Evolutionary conservation across 92 coral and sea anemone species (phyloP).

Genomic region (Hydrozoanthus gracilis): DNA sequence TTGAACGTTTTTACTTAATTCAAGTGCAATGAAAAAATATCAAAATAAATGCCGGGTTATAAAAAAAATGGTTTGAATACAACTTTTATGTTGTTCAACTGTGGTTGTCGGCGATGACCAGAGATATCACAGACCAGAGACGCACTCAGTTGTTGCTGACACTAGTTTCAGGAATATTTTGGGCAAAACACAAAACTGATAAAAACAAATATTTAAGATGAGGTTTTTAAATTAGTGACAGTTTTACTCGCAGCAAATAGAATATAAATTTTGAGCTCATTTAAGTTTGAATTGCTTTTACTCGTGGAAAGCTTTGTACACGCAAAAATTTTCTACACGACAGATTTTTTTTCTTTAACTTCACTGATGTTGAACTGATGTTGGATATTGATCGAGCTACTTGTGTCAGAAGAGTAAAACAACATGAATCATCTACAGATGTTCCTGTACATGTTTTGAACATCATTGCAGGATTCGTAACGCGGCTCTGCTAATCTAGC

Average conservation of each 20-base stretch:
- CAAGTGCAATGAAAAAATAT: background rate
- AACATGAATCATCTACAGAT: background rate
- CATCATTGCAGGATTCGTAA: background rate
- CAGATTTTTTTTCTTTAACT: background rate
- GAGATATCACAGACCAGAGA: slow-evolving; percentile 15
- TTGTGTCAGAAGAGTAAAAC: background rate
- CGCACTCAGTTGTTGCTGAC: slow-evolving; percentile 3
- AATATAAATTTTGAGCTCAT: background rate
- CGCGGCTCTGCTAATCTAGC: background rate
- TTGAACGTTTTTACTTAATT: no score
- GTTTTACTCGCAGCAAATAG: background rate
- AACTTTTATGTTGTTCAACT: slow-evolving; percentile 7
- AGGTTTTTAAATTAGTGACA: slow-evolving; percentile 9
- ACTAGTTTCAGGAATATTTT: slow-evolving; percentile 4
- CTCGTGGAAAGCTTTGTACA: background rate
- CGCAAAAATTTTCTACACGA: background rate
- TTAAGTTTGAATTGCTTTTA: background rate
- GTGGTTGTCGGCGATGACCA: slow-evolving; percentile 8
- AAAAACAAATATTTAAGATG: background rate
- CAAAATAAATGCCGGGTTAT: slow-evolving; percentile 1
- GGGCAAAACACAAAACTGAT: slow-evolving; percentile 11
- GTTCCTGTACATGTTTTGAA: background rate
- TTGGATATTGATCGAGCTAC: background rate
- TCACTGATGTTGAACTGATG: background rate
- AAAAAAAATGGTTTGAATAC: slow-evolving; percentile 5